Conservation (phyloP, 2,113 vertebrate species). For the Vimba vimba region DNA sequence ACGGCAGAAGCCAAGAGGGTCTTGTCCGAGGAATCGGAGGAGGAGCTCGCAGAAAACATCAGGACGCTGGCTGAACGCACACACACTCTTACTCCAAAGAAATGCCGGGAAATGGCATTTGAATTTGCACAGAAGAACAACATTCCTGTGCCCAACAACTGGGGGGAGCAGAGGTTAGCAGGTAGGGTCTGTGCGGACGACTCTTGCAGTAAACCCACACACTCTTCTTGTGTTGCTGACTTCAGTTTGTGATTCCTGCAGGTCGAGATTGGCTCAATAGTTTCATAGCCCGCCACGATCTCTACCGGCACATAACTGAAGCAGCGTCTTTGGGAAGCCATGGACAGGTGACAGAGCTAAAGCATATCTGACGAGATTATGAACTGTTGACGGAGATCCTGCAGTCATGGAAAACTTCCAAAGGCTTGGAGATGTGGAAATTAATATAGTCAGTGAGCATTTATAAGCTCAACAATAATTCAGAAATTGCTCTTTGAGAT, state of each 20-base stretch:
- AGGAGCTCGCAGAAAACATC: slow-evolving; percentile 32
- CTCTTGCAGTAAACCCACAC: background rate
- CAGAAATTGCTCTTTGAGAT: background rate
- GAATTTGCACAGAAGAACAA: slow-evolving; percentile 16
- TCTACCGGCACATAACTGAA: slow-evolving; percentile 11
- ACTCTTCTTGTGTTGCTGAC: background rate
- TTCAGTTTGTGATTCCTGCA: background rate
- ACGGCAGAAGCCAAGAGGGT: slow-evolving; percentile 45
- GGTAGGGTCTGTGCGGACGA: background rate
- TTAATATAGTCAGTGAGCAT: background rate
- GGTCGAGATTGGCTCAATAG: slow-evolving; percentile 38
- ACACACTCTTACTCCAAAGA: background rate
- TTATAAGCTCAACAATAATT: background rate
- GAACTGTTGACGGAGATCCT: background rate
- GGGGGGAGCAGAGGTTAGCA: slow-evolving; percentile 22
- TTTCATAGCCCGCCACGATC: slow-evolving; percentile 33
- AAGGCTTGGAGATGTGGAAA: background rate
- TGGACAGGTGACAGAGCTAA: slow-evolving; percentile 1
- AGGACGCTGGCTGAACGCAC: background rate
- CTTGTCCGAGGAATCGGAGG: slow-evolving; percentile 31
- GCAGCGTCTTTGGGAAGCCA: background rate
- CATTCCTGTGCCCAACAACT: slow-evolving; percentile 25
- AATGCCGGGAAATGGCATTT: slow-evolving; percentile 7
- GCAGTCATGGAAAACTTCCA: background rate
- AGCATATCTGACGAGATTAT: background rate